Conservation (phyloP, 1,140 invertebrate genomes). For the Mylabris phalerata region DNA sequence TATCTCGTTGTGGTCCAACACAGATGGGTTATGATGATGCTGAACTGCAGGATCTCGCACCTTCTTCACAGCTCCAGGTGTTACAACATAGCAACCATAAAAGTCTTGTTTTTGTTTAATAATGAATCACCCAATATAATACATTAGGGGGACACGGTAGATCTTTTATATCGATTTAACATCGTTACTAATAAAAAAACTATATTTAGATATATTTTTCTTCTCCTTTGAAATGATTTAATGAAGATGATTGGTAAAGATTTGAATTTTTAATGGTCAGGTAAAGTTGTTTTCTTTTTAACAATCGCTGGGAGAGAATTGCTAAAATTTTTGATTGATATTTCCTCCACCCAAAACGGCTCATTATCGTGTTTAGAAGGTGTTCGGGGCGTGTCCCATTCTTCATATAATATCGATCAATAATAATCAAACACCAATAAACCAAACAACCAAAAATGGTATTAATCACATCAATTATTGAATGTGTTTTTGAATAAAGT, state of each 20-base stretch:
- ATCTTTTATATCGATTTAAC: slow-evolving; percentile 25
- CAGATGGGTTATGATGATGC: not conserved
- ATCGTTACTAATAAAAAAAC: slow-evolving; percentile 24
- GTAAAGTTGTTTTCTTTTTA: not conserved
- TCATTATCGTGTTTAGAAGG: too few relatives aligned
- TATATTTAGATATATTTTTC: not conserved
- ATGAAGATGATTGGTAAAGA: slow-evolving; percentile 20
- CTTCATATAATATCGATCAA: slow-evolving; percentile 13
- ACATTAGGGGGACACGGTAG: slow-evolving; percentile 14
- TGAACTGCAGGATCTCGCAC: slow-evolving; percentile 12
- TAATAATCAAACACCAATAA: slow-evolving; percentile 22
- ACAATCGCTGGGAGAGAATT: too few relatives aligned
- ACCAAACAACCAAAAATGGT: slow-evolving; percentile 22
- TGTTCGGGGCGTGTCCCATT: too few relatives aligned
- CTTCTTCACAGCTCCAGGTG: slow-evolving; percentile 11
- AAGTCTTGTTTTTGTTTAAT: slow-evolving; percentile 8
- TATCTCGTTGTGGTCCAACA: not conserved
- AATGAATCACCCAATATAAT: slow-evolving; percentile 18
- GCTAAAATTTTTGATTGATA: too few relatives aligned
- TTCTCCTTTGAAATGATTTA: slow-evolving; percentile 12
- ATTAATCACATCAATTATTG: slow-evolving; percentile 26
- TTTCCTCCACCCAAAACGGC: not conserved
- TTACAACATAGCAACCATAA: slow-evolving; percentile 5
- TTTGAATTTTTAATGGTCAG: slow-evolving; percentile 10
- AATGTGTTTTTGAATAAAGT: too few relatives aligned